Evolutionary conservation across 2,113 vertebrate species (phyloP), one percentile per base, ranked within the genome.

Genomic region (Archocentrus centrarchus): DNA sequence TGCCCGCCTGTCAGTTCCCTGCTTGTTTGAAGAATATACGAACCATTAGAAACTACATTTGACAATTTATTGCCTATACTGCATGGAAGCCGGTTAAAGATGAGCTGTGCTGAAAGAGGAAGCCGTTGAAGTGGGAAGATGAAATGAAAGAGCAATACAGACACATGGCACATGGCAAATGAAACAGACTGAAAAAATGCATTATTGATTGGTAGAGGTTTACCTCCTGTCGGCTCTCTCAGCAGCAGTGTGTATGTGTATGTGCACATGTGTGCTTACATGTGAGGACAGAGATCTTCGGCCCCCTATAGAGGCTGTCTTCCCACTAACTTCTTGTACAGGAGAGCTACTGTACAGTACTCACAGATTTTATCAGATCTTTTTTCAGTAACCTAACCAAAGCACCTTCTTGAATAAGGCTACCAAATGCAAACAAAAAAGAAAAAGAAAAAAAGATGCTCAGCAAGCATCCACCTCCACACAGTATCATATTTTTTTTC

Each of bases 51-150:
- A 87, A 80, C 32, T 20, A 82, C 81, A 66, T 85, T 83, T 68
- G 83, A 66, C 41, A 79, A 86, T 79, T 89, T 62, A 89, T 90
- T 87, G 83, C 81, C 63, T 80, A 61, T 17, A 32, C 32, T 8
- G 63, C 50, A 84, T 22, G 41, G 47, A 53, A 58, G 27, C 41
- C 50, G 37, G 63, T 79, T 81, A 79, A 76, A 82, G 79, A 58
- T 35, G 32, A 73, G 55, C 84, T 82, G 70, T 37, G 62, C 62
- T 55, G 47, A 78, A 82, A 30, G 44, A 66, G 27, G 58, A 84
- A 57, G 47, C 13, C 30, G 20, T 14, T 7, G 32, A 10, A 44
- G 39, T 27, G 20, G 11, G 20, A 44, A 66, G 75, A 27, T 50
- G 47, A 50, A 50, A 39, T 1, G 10, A 75, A 35, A 22, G 8